These are phyloP conservation scores for Rhinichthys klamathensis DNA, from an alignment of 2,113 vertebrate species.

Conservation along the genomic window DNA sequence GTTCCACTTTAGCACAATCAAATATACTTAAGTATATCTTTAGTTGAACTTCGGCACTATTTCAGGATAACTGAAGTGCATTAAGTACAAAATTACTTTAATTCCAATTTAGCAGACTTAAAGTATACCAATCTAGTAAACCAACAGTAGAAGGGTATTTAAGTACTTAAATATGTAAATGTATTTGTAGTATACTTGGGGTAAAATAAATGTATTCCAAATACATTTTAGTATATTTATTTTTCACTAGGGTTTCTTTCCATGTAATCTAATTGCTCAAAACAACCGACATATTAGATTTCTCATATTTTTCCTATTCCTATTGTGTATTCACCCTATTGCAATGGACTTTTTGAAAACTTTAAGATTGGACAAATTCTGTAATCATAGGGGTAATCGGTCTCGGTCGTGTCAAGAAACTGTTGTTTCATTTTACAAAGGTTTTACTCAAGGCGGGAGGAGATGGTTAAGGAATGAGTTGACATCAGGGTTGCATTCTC, in stretches of 20 bases:
- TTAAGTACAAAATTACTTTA: too few relatives aligned
- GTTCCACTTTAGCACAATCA: too few relatives aligned
- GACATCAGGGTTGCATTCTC: constrained; percentile 69
- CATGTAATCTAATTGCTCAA: neutral
- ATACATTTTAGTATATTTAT: too few relatives aligned
- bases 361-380: constrained; percentile 27
- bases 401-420: constrained; percentile 15
- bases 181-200: too few relatives aligned
- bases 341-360: neutral
- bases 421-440: constrained; percentile 48
- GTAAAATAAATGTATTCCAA: too few relatives aligned
- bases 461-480: constrained; percentile 66
- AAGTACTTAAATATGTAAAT: too few relatives aligned
- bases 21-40: too few relatives aligned
- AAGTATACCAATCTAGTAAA: too few relatives aligned
- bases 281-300: neutral
- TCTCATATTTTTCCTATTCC: neutral
- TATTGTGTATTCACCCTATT: neutral
- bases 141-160: too few relatives aligned
- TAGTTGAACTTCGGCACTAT: too few relatives aligned
- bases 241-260: neutral
- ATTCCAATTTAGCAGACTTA: too few relatives aligned
- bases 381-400: neutral
- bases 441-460: constrained; percentile 46
- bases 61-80: too few relatives aligned